phyloP scores from a whole-genome alignment of 2,888 invertebrate genomes.

The Nemotelus pantherinus region DNA sequence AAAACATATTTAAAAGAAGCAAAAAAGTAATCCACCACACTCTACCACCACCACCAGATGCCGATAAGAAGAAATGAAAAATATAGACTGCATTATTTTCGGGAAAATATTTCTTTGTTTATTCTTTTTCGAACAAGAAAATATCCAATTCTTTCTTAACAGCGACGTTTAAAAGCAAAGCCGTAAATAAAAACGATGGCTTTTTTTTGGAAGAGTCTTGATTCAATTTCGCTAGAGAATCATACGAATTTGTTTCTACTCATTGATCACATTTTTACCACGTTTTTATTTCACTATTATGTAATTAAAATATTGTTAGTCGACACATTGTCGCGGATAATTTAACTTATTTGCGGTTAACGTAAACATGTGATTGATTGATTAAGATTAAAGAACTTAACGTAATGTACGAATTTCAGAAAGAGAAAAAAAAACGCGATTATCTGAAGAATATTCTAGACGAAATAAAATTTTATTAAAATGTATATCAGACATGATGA shows the following conservation, averaged over 20 bases:
- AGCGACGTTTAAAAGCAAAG: slow-evolving; percentile 15
- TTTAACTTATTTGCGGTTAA: slow-evolving; percentile 22
- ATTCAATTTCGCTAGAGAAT: background rate
- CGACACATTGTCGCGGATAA: slow-evolving; percentile 41
- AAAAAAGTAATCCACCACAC: slow-evolving; percentile 44
- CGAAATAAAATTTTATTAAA: background rate
- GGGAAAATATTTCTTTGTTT: slow-evolving; percentile 39
- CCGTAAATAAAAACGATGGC: background rate
- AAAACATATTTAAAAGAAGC: slow-evolving; percentile 35
- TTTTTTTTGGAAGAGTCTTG: slow-evolving; percentile 22
- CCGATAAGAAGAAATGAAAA: slow-evolving; percentile 43
- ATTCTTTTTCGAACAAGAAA: slow-evolving; percentile 24
- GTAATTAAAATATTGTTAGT: slow-evolving; percentile 39
- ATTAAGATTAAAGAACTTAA: slow-evolving; percentile 14
- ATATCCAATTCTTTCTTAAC: background rate
- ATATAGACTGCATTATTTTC: slow-evolving; percentile 44
- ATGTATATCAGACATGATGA: background rate
- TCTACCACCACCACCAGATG: slow-evolving; percentile 44
- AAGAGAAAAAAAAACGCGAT: slow-evolving; percentile 21
- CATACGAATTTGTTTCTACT: background rate
- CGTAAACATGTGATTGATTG: slow-evolving; percentile 40
- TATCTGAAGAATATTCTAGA: background rate
- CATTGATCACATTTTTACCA: slow-evolving; percentile 40
- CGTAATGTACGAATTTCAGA: slow-evolving; percentile 4
- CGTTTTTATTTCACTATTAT: slow-evolving; percentile 30